A percentile compares a stretch with the other conserved stretches of the same genome.
phyloP scores from a whole-genome alignment of 2,888 invertebrate genomes.

The Platycheirus rosarum region DNA sequence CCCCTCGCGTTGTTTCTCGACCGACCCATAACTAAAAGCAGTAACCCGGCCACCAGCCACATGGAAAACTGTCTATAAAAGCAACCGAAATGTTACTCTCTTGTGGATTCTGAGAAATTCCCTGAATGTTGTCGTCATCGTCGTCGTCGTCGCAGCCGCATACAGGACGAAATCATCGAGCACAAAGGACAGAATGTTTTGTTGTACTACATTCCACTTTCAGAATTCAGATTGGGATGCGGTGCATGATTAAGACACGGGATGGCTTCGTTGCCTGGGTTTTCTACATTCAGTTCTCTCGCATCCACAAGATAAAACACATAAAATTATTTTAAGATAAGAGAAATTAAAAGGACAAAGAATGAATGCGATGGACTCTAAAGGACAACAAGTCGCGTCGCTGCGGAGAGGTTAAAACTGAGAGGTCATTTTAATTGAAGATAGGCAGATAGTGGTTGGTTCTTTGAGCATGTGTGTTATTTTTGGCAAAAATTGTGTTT shows the following conservation, averaged over 20 bases:
- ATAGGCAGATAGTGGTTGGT: slow-evolving; percentile 8
- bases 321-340: slow-evolving; percentile 38
- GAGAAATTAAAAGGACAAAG: slow-evolving; percentile 40
- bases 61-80: slow-evolving; percentile 67
- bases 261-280: slow-evolving; percentile 12
- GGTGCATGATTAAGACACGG: slow-evolving; percentile 50
- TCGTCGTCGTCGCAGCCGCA: slow-evolving; percentile 39
- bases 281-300: slow-evolving; percentile 20
- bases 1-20: slow-evolving; percentile 30
- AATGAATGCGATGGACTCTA: not conserved
- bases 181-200: slow-evolving; percentile 54
- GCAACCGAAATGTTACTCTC: slow-evolving; percentile 67
- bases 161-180: slow-evolving; percentile 58
- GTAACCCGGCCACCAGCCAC: slow-evolving; percentile 65
- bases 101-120: slow-evolving; percentile 59
- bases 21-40: slow-evolving; percentile 62
- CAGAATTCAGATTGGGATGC: slow-evolving; percentile 33
- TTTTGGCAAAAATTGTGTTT: too few species aligned
- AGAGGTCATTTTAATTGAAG: slow-evolving; percentile 19
- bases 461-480: too few species aligned
- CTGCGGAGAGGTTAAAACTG: not conserved
- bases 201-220: slow-evolving; percentile 39
- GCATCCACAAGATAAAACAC: slow-evolving; percentile 31
- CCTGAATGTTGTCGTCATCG: slow-evolving; percentile 64
- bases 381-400: not conserved